Evolutionary conservation across 2,797 vertebrate genomes (phyloP), one percentile per base, ranked within the genome.

Genomic region (Sandelia bainsii): DNA sequence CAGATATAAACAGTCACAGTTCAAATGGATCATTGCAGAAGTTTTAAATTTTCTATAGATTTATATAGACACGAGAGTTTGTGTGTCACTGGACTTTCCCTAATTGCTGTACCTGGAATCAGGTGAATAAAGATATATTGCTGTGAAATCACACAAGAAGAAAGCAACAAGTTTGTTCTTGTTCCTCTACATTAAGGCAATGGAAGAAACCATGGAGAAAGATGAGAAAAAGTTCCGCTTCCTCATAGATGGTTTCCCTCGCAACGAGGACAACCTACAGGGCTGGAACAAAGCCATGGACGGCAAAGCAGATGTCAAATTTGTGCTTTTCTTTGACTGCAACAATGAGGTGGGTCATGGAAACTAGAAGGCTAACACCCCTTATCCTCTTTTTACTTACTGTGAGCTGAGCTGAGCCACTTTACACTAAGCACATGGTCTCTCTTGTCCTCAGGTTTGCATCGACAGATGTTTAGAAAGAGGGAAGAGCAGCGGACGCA

Each of bases 321-420:
- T 99, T 84, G 96, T 99, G 88, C 95, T 99, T 44, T 99, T 99
- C 91, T 99, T 99, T 81, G 97, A 99, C 89, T 99, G 98, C 81
- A 77, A 95, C 90, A 96, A 96, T 73, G 95, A 98, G 95, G 98
- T 99, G 46, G 10, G 75, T 82, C 53, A 6, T 27, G 46, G 62
- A 80, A 53, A 54, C 49, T 3, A 13, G 8, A 34, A 22, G 45
- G 34, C 7, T 32, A 20, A 22, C 17, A n/a, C 1, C 8, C 16
- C 32, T n/a, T 3, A 3, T 3, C 22, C 56, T 65, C 32, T 58
- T 42, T 68, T 64, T 29, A 37, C 16, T 52, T 25, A 0, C 37
- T 45, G 3, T 8, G n/a, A 60, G 27, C 63, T 39, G 50, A 62
- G 50, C 39, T 19, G 52, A 71, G 27, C 7, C 6, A 14, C 19